Conservation (phyloP, 2,113 vertebrate genomes). For the Cercopithecus mona region DNA sequence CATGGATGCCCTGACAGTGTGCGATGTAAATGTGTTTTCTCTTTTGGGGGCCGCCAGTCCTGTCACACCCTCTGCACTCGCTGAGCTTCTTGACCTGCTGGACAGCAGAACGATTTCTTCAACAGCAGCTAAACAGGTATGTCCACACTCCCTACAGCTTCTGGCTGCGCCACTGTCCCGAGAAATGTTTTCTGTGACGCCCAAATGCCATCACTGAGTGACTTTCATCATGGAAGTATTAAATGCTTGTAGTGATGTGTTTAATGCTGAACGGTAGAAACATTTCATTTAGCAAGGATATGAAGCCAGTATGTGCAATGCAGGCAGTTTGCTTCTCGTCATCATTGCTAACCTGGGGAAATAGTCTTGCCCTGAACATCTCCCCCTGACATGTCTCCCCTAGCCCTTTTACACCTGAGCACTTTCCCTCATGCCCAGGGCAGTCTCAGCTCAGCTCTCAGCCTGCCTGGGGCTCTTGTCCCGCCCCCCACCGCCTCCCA, state of each 20-base stretch:
- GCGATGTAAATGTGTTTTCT: background rate
- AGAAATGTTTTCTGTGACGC: background rate
- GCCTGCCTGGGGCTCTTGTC: background rate
- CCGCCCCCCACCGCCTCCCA: background rate
- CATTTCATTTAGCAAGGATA: background rate
- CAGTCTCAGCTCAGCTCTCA: background rate
- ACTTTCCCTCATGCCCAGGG: background rate
- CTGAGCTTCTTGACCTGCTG: conserved; percentile 92
- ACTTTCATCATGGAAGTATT: background rate
- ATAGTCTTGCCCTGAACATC: background rate
- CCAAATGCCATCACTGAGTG: background rate
- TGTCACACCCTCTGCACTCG: conserved; percentile 86
- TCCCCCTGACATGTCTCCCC: background rate
- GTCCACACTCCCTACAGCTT: conserved; percentile 49
- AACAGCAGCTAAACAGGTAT: conserved; percentile 91
- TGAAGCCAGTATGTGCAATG: background rate
- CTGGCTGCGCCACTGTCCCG: background rate
- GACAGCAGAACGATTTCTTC: conserved; percentile 90
- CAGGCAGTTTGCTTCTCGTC: background rate
- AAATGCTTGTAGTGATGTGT: background rate
- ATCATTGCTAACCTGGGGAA: background rate
- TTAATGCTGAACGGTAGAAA: background rate
- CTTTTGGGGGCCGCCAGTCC: conserved; percentile 83
- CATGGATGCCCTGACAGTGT: accelerated
- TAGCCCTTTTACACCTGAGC: background rate